Conservation (phyloP, 2,888 invertebrate genomes). For the Vanessa cardui region DNA sequence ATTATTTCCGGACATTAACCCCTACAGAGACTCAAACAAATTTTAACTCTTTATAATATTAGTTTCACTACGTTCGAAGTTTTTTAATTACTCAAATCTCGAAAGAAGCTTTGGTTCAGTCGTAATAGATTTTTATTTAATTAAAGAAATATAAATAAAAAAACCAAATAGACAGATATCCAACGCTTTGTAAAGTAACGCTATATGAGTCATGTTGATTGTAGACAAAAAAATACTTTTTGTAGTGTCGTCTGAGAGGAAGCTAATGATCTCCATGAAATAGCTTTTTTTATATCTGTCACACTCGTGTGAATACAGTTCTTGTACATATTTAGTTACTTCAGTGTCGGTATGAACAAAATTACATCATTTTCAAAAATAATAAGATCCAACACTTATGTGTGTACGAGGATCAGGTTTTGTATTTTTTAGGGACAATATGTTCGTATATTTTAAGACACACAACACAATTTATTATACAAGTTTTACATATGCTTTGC, state of each 20-base stretch:
- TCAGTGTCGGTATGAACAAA: background rate
- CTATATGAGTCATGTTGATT: slow-evolving; percentile 4
- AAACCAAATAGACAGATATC: background rate
- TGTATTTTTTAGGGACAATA: background rate
- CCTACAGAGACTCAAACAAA: no score
- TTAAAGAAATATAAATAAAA: background rate
- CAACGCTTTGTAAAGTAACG: background rate
- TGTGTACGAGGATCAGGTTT: background rate
- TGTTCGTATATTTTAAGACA: background rate
- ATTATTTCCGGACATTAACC: no score
- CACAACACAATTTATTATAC: background rate
- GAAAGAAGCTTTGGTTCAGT: background rate
- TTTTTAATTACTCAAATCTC: background rate
- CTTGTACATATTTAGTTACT: slow-evolving; percentile 1
- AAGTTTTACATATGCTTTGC: background rate
- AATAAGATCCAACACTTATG: background rate
- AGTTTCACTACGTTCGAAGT: no score
- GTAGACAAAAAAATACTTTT: slow-evolving; percentile 3
- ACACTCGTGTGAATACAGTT: slow-evolving; percentile 18
- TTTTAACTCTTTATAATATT: no score
- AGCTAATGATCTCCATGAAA: background rate
- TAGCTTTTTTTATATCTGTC: slow-evolving; percentile 1
- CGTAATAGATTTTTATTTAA: background rate
- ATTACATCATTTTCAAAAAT: no score
- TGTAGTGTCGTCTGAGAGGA: slow-evolving; percentile 6